Base-by-base conservation (phyloP, 2,797 vertebrate genomes). In the Characodon lateralis region DNA sequence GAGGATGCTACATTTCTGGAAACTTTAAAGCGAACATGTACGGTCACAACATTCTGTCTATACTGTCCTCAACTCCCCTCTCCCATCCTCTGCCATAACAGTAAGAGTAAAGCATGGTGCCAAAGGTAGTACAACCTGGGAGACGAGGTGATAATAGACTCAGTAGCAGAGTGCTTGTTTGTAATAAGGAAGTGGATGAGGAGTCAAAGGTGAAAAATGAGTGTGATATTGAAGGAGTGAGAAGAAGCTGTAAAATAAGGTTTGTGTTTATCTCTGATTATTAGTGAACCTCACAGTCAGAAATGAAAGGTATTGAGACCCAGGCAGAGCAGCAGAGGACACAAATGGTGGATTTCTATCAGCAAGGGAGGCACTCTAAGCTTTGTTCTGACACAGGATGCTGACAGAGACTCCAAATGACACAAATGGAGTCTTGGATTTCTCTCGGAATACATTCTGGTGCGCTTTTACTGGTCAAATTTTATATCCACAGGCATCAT, bases 131-230 rank as follows among this genome's bases (percentile, higher is more conserved):
- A 90, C 91, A 93, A 92, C 93, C 94, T 83, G 78, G 76, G 81
- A 92, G 92, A 93, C 86, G 82, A 89, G 87, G 88, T 69, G 89
- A 93, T 95, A 95, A 95, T 94, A 88, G 91, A 90, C 88, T 91
- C 89, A 91, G 90, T 90, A 93, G 92, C 83, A 85, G 89, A 91
- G 80, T 72, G 80, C 83, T 89, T 92, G 90, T 93, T 93, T 92
- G 88, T 94, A 94, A 95, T 94, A 92, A 91, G 90, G 93, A 91
- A 87, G 93, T 87, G 88, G 87, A 93, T 88, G 93, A 89, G 84
- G 81, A 94, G 94, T 94, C 94, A 94, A 94, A 94, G 94, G 93
- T 93, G 92, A 95, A 94, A 93, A 94, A 95, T 92, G 89, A 94
- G 88, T 94, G 93, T 88, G 91, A 94, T 95, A 94, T 95, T 91